Evolutionary conservation across 2,113 vertebrate species (phyloP), one percentile per base, ranked within the genome.

Genomic region (Rhodinocichla rosea): DNA sequence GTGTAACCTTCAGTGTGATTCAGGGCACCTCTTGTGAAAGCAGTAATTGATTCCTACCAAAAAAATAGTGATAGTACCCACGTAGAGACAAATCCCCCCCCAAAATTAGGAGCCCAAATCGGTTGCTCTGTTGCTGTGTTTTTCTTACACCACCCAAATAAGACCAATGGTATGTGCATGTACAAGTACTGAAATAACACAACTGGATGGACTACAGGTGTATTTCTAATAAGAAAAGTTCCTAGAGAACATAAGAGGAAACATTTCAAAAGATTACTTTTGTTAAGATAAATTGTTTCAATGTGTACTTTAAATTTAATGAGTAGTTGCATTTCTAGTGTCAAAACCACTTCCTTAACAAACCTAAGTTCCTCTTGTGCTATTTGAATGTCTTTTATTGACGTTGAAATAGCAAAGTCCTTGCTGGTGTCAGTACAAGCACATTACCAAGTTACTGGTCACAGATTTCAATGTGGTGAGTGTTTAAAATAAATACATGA

Each of bases 371-470:
- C 55, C 14, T 62, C 30, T 17, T 40, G 23, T 55, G 30, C 55
- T 60, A 27, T n/a, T 42, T 77, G 26, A 83, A 13, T 2, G 5
- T 23, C 44, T 89, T 75, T 33, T 42, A 39, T 13, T 78, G 59
- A 56, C 3, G 2, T 0, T 39, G 55, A 35, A 68, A 52, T 7
- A 60, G 10, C 1, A 1, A 87, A 52, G 27, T 21, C 23, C 18
- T 89, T 4, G 2, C 15, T 75, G 47, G 12, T 57, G 53, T 56
- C 30, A 39, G 15, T 3, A 7, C 5, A 32, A 11, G n/a, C 18
- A 18, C 44, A 30, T 52, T 37, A 39, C 20, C 15, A 42, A 40
- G 56, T 39, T 52, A 60, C 15, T 44, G 35, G 39, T 69, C 33
- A 47, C 24, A 27, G 42, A 65, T 81, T 44, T 70, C 32, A 60